phyloP scores from a whole-genome alignment of 2,888 invertebrate species.

The Alentia gelatinosa region DNA sequence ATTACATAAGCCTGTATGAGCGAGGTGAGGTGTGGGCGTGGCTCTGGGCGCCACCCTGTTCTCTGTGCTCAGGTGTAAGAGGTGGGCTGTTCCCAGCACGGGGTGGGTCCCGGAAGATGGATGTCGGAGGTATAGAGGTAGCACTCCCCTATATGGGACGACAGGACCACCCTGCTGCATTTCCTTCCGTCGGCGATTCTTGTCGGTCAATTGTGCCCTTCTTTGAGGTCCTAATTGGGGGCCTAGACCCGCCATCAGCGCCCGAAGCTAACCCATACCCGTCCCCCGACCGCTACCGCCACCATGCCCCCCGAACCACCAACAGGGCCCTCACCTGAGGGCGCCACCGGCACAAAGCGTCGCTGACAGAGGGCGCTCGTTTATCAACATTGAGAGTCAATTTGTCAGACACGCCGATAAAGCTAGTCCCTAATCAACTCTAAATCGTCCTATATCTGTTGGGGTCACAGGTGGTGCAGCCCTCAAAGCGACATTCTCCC shows the following conservation, averaged over 20 bases:
- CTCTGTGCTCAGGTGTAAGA: not conserved
- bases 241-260: not conserved
- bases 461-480: not conserved
- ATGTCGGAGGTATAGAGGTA: not conserved
- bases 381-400: constrained; percentile 42
- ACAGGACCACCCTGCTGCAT: not conserved
- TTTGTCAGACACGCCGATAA: constrained; percentile 14
- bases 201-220: not conserved
- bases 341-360: not conserved
- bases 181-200: not conserved
- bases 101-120: not conserved
- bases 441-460: constrained; percentile 4
- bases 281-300: not conserved
- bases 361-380: not conserved
- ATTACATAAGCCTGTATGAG: not conserved
- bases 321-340: not conserved
- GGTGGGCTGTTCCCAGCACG: not conserved
- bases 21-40: not conserved
- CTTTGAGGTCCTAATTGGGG: constrained; percentile 3
- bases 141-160: not conserved
- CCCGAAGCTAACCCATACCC: not conserved
- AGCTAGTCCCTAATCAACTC: constrained; percentile 32
- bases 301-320: not conserved
- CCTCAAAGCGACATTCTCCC: not conserved
- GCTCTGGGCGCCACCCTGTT: not conserved